Conservation (phyloP, 2,888 invertebrate species). For the Amphipyra berbera region DNA sequence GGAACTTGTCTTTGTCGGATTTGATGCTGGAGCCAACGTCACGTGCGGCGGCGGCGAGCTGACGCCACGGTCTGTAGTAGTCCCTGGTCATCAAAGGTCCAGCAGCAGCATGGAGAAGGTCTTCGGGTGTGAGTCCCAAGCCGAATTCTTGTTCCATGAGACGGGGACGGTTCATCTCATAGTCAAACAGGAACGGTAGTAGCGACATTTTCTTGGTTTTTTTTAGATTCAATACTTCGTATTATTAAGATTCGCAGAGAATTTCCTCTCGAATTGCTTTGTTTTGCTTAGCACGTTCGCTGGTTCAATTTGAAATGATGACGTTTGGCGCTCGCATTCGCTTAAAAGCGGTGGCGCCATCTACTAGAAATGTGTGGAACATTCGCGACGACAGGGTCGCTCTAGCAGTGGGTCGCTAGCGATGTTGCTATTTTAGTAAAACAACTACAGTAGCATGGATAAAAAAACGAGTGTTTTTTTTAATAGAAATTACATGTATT, state of each 20-base stretch:
- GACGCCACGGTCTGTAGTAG: constrained; percentile 84
- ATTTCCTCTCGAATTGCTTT: constrained; percentile 27
- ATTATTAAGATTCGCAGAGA: constrained; percentile 11
- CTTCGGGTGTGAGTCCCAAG: constrained; percentile 85
- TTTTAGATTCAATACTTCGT: constrained; percentile 22
- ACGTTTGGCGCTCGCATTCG: constrained; percentile 56
- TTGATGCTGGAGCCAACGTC: constrained; percentile 89
- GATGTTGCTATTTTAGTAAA: too few relatives aligned
- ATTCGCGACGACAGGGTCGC: constrained; percentile 69
- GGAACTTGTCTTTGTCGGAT: constrained; percentile 83
- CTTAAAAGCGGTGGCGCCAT: constrained; percentile 70
- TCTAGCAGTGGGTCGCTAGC: constrained; percentile 59
- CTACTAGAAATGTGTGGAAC: constrained; percentile 72
- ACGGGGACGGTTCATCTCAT: constrained; percentile 73
- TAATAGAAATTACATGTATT: too few relatives aligned
- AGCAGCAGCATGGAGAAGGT: constrained; percentile 74
- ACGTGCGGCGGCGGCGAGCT: constrained; percentile 82
- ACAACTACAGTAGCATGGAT: too few relatives aligned
- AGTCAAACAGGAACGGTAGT: constrained; percentile 82
- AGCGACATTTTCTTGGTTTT: constrained; percentile 79
- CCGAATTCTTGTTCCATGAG: constrained; percentile 89
- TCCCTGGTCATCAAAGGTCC: constrained; percentile 71
- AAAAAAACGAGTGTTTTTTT: too few relatives aligned
- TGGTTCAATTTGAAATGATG: constrained; percentile 70
- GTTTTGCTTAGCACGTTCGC: constrained; percentile 38